These are phyloP conservation scores for Yponomeuta sedellus DNA, from an alignment of 2,888 invertebrate species.

Conservation along the genomic window DNA sequence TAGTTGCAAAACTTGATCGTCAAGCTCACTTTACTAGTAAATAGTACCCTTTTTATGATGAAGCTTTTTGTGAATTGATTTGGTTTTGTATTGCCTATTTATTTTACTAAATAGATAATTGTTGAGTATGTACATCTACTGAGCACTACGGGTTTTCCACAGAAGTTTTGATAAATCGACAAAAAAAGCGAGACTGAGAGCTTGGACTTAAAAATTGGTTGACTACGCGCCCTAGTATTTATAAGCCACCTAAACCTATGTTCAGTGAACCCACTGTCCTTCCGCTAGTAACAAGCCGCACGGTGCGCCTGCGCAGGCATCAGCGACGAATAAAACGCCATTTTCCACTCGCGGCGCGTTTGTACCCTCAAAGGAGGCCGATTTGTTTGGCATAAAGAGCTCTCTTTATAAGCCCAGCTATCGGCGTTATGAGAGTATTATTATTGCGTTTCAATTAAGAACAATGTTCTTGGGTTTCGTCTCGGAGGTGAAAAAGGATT, in stretches of 20 bases:
- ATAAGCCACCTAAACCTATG: background rate
- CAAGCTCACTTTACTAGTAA: too few relatives aligned
- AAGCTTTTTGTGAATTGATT: too few relatives aligned
- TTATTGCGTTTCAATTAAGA: slow-evolving; percentile 73
- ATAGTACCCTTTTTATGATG: too few relatives aligned
- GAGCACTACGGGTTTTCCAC: too few relatives aligned
- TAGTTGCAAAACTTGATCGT: too few relatives aligned
- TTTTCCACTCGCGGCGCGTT: slow-evolving; percentile 50
- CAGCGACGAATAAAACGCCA: slow-evolving; percentile 40
- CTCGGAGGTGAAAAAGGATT: slow-evolving; percentile 1
- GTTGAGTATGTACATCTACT: too few relatives aligned
- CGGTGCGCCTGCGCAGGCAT: background rate
- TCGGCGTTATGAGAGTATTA: slow-evolving; percentile 61
- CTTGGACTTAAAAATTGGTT: too few relatives aligned
- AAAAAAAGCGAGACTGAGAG: too few relatives aligned
- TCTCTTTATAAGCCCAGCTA: slow-evolving; percentile 53
- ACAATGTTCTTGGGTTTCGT: slow-evolving; percentile 39
- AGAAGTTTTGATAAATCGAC: too few relatives aligned
- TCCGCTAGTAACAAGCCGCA: background rate
- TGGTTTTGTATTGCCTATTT: too few relatives aligned
- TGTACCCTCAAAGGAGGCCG: slow-evolving; percentile 68
- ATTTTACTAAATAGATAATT: too few relatives aligned
- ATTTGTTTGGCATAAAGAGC: slow-evolving; percentile 74
- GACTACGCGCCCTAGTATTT: too few relatives aligned
- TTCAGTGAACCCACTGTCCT: background rate